Evolutionary conservation across 2,888 invertebrate species (phyloP), one percentile per base, ranked within the genome.

Genomic region (Noctua janthina): DNA sequence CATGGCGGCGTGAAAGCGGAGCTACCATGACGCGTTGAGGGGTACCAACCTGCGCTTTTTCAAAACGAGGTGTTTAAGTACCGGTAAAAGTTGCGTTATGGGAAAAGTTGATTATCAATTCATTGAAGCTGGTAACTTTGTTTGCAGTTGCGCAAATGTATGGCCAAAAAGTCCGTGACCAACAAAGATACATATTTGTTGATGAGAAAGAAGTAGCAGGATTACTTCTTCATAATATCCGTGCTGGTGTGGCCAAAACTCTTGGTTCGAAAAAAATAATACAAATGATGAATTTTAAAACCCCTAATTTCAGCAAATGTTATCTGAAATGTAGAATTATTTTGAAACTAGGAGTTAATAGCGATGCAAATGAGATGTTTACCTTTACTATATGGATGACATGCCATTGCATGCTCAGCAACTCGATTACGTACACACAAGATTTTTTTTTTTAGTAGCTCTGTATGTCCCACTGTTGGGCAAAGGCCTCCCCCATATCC

Each of bases 1-100:
- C 88, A 89, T 87, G 74, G 89, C 88, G 83, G 71, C 39, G 88
- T 78, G 89, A 89, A 89, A 88, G 86, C 59, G 79, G 51, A 29
- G 74, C 43, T 64, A 75, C 82, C 80, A 72, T 75, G 81, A 82
- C 80, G 79, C 76, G 59, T 51, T 79, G 56, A 74, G 79, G 86
- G 86, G 83, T 79, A 80, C 67, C 71, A 49, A 71, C 72, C 79
- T 62, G 77, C 73, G 70, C 78, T 74, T 82, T 85, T 80, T 74
- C 46, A 69, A 76, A 74, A 51, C 46, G 59, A 46, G 54, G 20
- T 68, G 35, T 66, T 79, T 59, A 76, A 64, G 74, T 80, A 76
- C 73, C 74, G 69, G 62, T 79, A 66, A 66, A 54, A 76, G 70
- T 74, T 62, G 6, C 5, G 20, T 1, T 59, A 43, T 64, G 66